These are phyloP conservation scores for Montipora capitata DNA, from an alignment of 92 coral and sea anemone genomes.

Conservation along the genomic window DNA sequence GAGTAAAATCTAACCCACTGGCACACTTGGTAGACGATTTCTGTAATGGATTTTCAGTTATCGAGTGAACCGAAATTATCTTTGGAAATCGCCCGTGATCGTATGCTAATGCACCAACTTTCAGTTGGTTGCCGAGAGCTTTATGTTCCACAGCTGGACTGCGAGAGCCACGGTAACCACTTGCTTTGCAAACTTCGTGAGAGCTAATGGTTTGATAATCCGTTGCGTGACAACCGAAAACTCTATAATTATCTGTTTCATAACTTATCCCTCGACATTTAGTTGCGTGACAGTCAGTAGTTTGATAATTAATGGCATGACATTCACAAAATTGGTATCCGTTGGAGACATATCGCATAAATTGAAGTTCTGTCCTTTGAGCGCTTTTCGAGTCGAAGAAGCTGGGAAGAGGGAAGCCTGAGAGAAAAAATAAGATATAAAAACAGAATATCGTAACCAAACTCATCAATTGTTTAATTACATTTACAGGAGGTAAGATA, in stretches of 20 bases:
- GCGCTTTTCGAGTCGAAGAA: too few species aligned
- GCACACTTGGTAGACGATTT: not conserved
- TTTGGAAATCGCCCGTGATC: constrained; percentile 47
- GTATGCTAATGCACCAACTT: constrained; percentile 20
- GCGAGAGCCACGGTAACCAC: not conserved
- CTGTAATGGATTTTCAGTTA: not conserved
- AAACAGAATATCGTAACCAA: too few species aligned
- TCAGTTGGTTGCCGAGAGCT: not conserved
- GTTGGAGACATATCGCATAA: too few species aligned
- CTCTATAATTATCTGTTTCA: not conserved
- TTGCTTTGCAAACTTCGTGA: too few species aligned
- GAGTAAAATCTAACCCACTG: not conserved
- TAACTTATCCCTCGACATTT: not conserved
- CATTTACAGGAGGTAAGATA: too few species aligned
- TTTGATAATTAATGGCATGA: not conserved
- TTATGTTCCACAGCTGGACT: not conserved
- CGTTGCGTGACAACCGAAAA: not conserved
- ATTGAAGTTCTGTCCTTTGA: too few species aligned
- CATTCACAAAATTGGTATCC: not conserved
- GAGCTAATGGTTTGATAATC: not conserved
- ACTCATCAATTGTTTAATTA: too few species aligned
- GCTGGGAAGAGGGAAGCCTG: too few species aligned
- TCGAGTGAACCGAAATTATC: constrained; percentile 38
- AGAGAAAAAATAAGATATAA: too few species aligned
- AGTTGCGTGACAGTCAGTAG: not conserved